Conservation (phyloP, 2,888 invertebrate genomes). For the Eudemis profundana region DNA sequence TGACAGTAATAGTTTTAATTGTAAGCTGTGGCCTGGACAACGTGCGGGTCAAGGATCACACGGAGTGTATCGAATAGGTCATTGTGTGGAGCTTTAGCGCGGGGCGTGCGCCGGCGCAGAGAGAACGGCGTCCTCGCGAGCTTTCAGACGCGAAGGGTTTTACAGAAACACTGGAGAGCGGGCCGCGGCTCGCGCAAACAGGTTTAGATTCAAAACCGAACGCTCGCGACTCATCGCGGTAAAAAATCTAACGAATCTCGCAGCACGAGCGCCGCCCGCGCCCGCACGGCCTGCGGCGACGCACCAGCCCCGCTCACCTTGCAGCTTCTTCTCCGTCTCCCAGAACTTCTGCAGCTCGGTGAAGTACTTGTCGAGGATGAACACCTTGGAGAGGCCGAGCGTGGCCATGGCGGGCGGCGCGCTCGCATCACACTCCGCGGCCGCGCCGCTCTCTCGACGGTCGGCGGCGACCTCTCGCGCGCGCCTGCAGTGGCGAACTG, state of each 20-base stretch:
- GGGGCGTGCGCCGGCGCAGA: slow-evolving; percentile 13
- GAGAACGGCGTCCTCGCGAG: slow-evolving; percentile 23
- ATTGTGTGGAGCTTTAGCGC: slow-evolving; percentile 15
- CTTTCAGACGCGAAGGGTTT: slow-evolving; percentile 29
- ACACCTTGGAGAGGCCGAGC: slow-evolving; percentile 97
- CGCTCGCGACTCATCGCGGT: slow-evolving; percentile 48
- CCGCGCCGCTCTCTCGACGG: slow-evolving; percentile 68
- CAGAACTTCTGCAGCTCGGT: slow-evolving; percentile 98
- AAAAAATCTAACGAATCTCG: slow-evolving; percentile 41
- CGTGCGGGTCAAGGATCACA: slow-evolving; percentile 1
- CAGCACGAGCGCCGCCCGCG: slow-evolving; percentile 37
- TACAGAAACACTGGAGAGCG: slow-evolving; percentile 20
- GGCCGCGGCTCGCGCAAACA: slow-evolving; percentile 21
- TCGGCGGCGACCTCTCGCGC: slow-evolving; percentile 65
- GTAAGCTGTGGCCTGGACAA: neutral
- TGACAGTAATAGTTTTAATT: neutral
- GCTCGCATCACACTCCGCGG: slow-evolving; percentile 77
- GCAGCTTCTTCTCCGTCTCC: slow-evolving; percentile 97
- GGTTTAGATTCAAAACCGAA: slow-evolving; percentile 44
- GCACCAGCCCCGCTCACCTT: slow-evolving; percentile 91
- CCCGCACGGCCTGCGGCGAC: slow-evolving; percentile 20
- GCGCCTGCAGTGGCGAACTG: slow-evolving; percentile 60
- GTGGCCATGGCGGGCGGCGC: slow-evolving; percentile 92
- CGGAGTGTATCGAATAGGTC: neutral
- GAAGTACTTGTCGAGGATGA: slow-evolving; percentile 99